Percentiles rank a stretch among this genome's conserved stretches.
Evolutionary conservation across 1,140 invertebrate genomes (phyloP).

Genomic region (Spodoptera litura): DNA sequence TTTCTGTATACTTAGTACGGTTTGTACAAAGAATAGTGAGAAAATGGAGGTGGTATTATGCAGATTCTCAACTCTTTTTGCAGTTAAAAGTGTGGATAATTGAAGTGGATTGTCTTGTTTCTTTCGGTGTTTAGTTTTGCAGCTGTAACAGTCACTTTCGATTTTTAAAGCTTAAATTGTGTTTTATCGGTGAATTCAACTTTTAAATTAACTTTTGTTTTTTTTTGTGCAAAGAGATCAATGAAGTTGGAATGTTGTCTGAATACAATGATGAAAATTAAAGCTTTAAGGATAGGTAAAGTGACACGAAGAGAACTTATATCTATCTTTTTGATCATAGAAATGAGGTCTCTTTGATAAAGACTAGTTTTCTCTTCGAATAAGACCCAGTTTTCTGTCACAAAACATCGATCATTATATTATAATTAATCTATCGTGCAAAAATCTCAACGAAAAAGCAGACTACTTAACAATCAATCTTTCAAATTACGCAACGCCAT

Average conservation of each 20-base stretch:
- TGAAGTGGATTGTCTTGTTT: neutral
- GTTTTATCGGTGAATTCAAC: neutral
- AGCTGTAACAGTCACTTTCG: neutral
- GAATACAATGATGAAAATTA: too few species aligned
- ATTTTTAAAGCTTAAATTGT: neutral
- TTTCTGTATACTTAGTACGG: slow-evolving; percentile 18
- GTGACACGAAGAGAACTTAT: too few species aligned
- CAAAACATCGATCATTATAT: too few species aligned
- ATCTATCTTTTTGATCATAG: too few species aligned
- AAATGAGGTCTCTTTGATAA: too few species aligned
- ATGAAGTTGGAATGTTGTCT: too few species aligned
- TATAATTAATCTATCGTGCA: neutral
- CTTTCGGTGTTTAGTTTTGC: neutral
- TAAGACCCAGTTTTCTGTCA: too few species aligned
- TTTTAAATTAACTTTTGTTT: neutral
- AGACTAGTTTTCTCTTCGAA: too few species aligned
- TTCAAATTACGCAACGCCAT: neutral
- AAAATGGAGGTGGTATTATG: neutral
- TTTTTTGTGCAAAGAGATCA: neutral
- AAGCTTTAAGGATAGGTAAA: too few species aligned
- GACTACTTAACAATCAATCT: neutral
- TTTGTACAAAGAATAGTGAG: neutral
- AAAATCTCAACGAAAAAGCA: neutral
- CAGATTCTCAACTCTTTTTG: neutral
- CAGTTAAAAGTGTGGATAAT: slow-evolving; percentile 15